Conservation (phyloP, 23 tunicate species). For the Oikopleura albicans region DNA sequence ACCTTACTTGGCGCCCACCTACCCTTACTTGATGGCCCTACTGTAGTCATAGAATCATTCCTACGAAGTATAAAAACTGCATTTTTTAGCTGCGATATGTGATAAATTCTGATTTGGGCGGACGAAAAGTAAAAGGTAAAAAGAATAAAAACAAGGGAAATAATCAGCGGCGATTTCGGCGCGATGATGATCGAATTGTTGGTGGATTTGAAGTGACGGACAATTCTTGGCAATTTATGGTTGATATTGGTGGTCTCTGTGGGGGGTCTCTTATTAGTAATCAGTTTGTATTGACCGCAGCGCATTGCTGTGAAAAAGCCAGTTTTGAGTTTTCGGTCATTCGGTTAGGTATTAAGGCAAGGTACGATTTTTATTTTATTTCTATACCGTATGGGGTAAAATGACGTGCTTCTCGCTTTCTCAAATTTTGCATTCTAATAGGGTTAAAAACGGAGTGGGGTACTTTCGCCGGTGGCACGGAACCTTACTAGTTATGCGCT, state of each 20-base stretch:
- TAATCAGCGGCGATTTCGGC: neutral
- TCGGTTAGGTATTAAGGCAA: neutral
- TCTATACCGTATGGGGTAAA: too few relatives aligned
- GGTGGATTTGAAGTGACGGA: conserved; percentile 1
- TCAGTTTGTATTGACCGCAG: neutral
- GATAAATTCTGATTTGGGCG: neutral
- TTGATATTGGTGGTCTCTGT: neutral
- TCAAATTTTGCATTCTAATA: too few relatives aligned
- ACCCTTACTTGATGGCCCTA: too few relatives aligned
- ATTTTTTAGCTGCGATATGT: neutral
- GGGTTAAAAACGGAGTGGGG: too few relatives aligned
- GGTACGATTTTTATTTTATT: neutral
- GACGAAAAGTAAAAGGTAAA: neutral
- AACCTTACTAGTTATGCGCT: too few relatives aligned
- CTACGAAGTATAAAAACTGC: neutral
- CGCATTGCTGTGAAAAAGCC: neutral
- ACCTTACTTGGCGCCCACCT: too few relatives aligned
- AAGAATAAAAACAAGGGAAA: neutral
- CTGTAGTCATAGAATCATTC: too few relatives aligned
- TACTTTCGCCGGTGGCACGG: too few relatives aligned
- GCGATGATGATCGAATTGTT: neutral
- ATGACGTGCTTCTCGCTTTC: too few relatives aligned
- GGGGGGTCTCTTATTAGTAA: neutral
- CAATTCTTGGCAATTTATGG: conserved; percentile 17
- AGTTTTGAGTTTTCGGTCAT: neutral